Percentiles rank a stretch among this genome's conserved stretches.
phyloP scores from a whole-genome alignment of 2,888 invertebrate species.

The Macrosoma leucophasiata region DNA sequence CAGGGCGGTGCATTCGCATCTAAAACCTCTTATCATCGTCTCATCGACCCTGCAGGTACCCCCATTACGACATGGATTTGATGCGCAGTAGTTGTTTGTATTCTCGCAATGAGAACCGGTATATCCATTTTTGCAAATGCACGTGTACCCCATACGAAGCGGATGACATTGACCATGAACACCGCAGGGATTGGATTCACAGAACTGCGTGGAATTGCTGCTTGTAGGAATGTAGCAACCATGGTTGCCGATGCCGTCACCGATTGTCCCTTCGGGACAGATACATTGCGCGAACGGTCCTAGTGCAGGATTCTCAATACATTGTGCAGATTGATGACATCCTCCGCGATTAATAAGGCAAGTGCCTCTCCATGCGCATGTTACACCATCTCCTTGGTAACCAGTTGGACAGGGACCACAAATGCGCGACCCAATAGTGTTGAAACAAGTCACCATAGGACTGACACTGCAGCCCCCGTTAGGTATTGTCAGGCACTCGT shows the following conservation, averaged over 20 bases:
- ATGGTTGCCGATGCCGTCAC: slow-evolving; percentile 84
- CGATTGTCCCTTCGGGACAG: slow-evolving; percentile 86
- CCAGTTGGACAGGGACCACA: slow-evolving; percentile 94
- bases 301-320: slow-evolving; percentile 79
- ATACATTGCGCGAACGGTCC: slow-evolving; percentile 80
- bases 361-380: slow-evolving; percentile 80
- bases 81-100: slow-evolving; percentile 76
- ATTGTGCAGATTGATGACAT: slow-evolving; percentile 88
- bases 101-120: slow-evolving; percentile 79
- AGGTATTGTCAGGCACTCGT: slow-evolving; percentile 89
- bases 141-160: slow-evolving; percentile 62
- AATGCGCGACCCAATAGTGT: slow-evolving; percentile 88
- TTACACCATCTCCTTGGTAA: slow-evolving; percentile 88
- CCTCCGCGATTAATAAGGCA: slow-evolving; percentile 88
- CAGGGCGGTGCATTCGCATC: slow-evolving; percentile 80
- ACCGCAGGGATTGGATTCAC: slow-evolving; percentile 71
- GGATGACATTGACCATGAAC: slow-evolving; percentile 77
- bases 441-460: slow-evolving; percentile 90
- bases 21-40: slow-evolving; percentile 40
- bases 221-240: slow-evolving; percentile 78
- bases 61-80: slow-evolving; percentile 87
- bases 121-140: slow-evolving; percentile 77
- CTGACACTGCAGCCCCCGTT: slow-evolving; percentile 92
- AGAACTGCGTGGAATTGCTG: slow-evolving; percentile 51
- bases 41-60: slow-evolving; percentile 79